Evolutionary conservation across 2,888 invertebrate species (phyloP).

Genomic region (Drymonia ruficornis): DNA sequence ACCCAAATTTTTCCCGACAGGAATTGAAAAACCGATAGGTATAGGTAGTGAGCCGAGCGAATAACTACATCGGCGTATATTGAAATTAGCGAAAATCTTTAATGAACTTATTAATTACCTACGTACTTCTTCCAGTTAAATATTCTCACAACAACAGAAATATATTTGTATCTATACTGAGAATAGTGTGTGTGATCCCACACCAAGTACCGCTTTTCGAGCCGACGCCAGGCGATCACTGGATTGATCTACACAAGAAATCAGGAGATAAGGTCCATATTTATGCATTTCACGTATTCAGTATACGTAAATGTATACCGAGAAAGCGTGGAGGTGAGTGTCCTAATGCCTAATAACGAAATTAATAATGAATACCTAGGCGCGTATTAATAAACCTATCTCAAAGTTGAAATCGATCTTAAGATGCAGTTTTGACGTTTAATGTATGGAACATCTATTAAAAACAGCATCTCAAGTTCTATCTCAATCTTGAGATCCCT

Average conservation of each 20-base stretch:
- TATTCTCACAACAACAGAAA: conserved; percentile 43
- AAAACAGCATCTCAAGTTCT: too few relatives aligned
- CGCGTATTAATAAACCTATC: too few relatives aligned
- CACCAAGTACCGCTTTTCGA: conserved; percentile 29
- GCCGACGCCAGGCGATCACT: conserved; percentile 37
- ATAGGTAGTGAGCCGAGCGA: too few relatives aligned
- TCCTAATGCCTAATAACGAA: not conserved
- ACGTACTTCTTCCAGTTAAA: conserved; percentile 33
- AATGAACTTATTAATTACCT: not conserved
- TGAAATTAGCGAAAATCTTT: too few relatives aligned
- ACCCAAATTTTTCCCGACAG: too few relatives aligned
- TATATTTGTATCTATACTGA: conserved; percentile 36
- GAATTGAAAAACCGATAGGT: too few relatives aligned
- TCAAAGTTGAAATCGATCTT: too few relatives aligned
- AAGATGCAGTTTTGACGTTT: too few relatives aligned
- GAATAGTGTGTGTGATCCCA: conserved; percentile 41
- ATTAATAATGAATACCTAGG: too few relatives aligned
- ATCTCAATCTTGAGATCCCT: too few relatives aligned
- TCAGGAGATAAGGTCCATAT: conserved; percentile 35
- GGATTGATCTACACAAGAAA: conserved; percentile 40
- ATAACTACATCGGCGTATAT: too few relatives aligned
- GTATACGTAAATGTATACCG: conserved; percentile 40
- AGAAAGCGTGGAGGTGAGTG: conserved; percentile 32
- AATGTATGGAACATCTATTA: too few relatives aligned
- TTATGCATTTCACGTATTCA: conserved; percentile 44